Evolutionary conservation across 2,888 invertebrate genomes (phyloP).

Genomic region (Eupithecia vulgata): DNA sequence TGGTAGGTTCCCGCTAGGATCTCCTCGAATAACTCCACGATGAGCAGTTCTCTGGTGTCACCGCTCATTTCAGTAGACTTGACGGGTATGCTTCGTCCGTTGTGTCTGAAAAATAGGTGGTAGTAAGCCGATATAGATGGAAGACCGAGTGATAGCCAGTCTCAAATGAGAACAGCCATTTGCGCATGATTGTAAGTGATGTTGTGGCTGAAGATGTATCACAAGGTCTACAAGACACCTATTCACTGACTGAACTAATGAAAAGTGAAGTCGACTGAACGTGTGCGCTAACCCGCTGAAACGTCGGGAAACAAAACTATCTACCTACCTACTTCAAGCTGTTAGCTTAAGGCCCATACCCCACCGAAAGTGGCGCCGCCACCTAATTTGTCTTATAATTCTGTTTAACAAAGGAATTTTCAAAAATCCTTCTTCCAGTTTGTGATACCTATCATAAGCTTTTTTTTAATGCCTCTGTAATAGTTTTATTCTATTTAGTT

Average conservation of each 20-base stretch:
- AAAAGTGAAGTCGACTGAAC: too few species aligned
- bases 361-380: too few species aligned
- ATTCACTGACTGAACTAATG: too few species aligned
- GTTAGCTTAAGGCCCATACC: neutral
- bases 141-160: neutral
- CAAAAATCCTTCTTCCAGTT: too few species aligned
- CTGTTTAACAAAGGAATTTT: too few species aligned
- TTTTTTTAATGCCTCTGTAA: too few species aligned
- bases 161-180: neutral
- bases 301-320: neutral
- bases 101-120: constrained; percentile 14
- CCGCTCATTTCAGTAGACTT: neutral
- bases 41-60: constrained; percentile 67
- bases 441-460: too few species aligned
- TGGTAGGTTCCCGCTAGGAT: constrained; percentile 61
- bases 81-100: neutral
- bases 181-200: neutral
- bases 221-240: too few species aligned
- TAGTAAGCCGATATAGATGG: neutral
- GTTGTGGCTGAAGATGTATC: too few species aligned
- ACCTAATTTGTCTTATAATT: too few species aligned
- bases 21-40: constrained; percentile 62
- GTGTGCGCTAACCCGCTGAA: too few species aligned
- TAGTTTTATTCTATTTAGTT: too few species aligned
- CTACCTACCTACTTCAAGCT: neutral